These are phyloP conservation scores for Danaus plexippus DNA, from an alignment of 1,140 invertebrate species.

Conservation along the genomic window DNA sequence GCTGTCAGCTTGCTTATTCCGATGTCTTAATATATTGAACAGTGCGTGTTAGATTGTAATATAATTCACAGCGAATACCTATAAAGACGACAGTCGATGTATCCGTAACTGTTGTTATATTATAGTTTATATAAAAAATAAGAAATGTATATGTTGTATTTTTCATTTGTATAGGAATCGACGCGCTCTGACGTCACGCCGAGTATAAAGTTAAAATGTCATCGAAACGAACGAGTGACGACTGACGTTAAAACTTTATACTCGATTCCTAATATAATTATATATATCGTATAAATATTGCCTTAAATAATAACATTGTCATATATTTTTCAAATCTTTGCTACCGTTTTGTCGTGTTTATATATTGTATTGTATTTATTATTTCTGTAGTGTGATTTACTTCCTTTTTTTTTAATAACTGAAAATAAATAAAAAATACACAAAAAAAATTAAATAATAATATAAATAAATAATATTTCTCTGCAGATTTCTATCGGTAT, in stretches of 20 bases:
- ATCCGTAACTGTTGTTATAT: conserved; percentile 66
- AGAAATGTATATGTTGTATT: conserved; percentile 69
- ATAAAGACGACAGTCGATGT: conserved; percentile 58
- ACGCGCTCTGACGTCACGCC: conserved; percentile 2
- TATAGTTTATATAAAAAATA: conserved; percentile 64
- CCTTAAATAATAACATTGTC: conserved; percentile 56
- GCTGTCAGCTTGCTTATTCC: too few species aligned
- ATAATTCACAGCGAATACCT: conserved; percentile 59
- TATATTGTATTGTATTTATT: conserved; percentile 53
- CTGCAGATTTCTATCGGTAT: conserved; percentile 44
- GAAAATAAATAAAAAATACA: conserved; percentile 49
- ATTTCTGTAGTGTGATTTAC: conserved; percentile 62
- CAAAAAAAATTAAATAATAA: conserved; percentile 40
- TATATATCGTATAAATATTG: conserved; percentile 50
- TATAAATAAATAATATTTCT: conserved; percentile 14
- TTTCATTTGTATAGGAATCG: conserved; percentile 43
- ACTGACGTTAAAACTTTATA: conserved; percentile 28
- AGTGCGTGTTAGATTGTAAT: conserved; percentile 45
- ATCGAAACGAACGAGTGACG: not conserved
- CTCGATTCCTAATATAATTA: conserved; percentile 32
- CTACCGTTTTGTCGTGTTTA: conserved; percentile 63
- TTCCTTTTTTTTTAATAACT: conserved; percentile 61
- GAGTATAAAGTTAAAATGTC: conserved; percentile 18
- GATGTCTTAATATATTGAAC: conserved; percentile 14
- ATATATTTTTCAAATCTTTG: conserved; percentile 46